Conservation (phyloP, 2,113 vertebrate genomes). For the Ginglymostoma cirratum region DNA sequence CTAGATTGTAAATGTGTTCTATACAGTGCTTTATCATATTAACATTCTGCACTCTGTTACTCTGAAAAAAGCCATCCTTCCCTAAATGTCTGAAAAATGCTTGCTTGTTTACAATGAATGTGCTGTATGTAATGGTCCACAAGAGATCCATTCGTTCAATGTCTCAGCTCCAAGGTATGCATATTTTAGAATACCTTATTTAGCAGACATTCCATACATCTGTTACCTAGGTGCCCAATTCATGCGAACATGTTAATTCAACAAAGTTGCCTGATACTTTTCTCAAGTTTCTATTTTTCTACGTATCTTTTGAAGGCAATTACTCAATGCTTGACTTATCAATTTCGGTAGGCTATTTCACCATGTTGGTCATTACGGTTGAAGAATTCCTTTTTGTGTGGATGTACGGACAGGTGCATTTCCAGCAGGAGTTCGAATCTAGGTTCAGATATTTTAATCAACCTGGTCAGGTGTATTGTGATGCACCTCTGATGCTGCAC, state of each 20-base stretch:
- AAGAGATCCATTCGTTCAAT: constrained; percentile 30
- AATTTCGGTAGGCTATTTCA: background rate
- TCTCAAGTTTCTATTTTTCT: too few species aligned
- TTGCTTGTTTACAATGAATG: constrained; percentile 24
- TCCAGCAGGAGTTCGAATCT: background rate
- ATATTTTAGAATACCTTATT: constrained; percentile 17
- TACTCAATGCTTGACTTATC: background rate
- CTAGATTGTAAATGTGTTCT: background rate
- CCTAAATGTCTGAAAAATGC: background rate
- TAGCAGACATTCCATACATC: background rate
- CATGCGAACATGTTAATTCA: constrained; percentile 15
- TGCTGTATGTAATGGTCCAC: background rate
- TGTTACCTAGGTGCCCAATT: background rate
- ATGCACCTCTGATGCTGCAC: too few species aligned
- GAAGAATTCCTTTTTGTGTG: background rate
- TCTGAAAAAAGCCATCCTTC: background rate
- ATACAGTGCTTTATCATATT: background rate
- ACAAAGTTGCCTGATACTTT: background rate
- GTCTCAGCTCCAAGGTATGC: background rate
- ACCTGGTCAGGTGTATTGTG: too few species aligned
- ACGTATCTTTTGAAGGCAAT: background rate
- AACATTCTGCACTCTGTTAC: background rate
- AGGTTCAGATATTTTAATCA: too few species aligned
- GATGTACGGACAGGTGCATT: background rate
- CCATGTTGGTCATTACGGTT: background rate